These are phyloP conservation scores for Cosmia trapezina DNA, from an alignment of 2,888 invertebrate species.

Conservation along the genomic window DNA sequence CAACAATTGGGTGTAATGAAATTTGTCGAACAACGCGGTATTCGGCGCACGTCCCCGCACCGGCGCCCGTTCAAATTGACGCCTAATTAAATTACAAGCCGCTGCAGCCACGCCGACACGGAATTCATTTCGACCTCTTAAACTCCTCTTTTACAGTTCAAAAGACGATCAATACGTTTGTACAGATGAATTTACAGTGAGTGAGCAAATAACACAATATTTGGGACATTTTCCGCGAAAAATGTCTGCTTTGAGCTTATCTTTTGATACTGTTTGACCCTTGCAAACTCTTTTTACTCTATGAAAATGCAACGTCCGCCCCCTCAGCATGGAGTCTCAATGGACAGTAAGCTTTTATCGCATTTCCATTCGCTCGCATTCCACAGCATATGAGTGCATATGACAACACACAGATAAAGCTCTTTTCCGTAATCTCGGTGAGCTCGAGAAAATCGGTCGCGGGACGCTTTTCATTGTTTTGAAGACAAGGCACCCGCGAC, in stretches of 20 bases:
- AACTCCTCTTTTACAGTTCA: constrained; percentile 63
- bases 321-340: constrained; percentile 21
- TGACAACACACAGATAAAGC: constrained; percentile 63
- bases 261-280: constrained; percentile 29
- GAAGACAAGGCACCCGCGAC: constrained; percentile 53
- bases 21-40: constrained; percentile 80
- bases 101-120: constrained; percentile 74
- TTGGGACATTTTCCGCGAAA: constrained; percentile 14
- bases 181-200: constrained; percentile 39
- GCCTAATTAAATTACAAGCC: constrained; percentile 85
- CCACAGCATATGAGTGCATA: constrained; percentile 55
- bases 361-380: constrained; percentile 49
- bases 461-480: constrained; percentile 66
- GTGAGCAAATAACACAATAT: constrained; percentile 29
- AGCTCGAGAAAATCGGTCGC: constrained; percentile 63
- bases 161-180: constrained; percentile 60
- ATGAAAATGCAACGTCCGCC: constrained; percentile 49
- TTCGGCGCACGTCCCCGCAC: constrained; percentile 84
- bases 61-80: constrained; percentile 81
- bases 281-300: constrained; percentile 40
- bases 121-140: constrained; percentile 76
- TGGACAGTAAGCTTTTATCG: constrained; percentile 51
- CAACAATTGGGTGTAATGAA: constrained; percentile 81
- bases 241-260: constrained; percentile 3
- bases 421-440: constrained; percentile 65